Conservation (phyloP, 2,113 vertebrate species). For the Chionis minor region DNA sequence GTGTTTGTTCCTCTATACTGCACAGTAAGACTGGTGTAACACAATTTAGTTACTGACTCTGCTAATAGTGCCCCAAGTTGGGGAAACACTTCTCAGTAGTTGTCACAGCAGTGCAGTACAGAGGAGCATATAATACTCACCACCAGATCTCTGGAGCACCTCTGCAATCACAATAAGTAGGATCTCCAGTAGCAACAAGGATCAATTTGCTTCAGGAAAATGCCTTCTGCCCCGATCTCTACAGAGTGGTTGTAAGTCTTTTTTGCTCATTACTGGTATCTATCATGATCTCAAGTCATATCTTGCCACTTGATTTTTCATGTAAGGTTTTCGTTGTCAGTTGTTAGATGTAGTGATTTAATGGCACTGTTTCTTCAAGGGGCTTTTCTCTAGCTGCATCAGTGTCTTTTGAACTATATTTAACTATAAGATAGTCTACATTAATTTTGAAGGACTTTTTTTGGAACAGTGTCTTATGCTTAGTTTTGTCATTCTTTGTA, state of each 20-base stretch:
- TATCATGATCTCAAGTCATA: neutral
- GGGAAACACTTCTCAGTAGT: neutral
- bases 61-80: neutral
- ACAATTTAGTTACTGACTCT: neutral
- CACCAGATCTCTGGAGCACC: neutral
- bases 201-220: neutral
- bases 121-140: rapidly evolving
- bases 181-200: neutral
- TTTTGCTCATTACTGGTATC: neutral
- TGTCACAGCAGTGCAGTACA: neutral
- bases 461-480: neutral
- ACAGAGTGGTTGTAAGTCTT: too few species aligned
- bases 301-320: neutral
- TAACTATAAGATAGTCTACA: neutral
- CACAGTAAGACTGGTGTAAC: neutral
- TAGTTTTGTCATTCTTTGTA: neutral
- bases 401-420: neutral
- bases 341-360: neutral
- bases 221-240: neutral
- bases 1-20: neutral
- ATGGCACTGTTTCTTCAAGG: neutral
- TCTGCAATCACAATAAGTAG: neutral
- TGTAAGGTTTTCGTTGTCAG: neutral
- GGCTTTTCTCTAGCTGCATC: neutral
- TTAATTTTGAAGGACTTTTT: neutral